A percentile compares a stretch with the other conserved stretches of the same genome.
These are phyloP conservation scores for Eidolon helvum DNA, from an alignment of 2,113 vertebrate genomes.

Conservation along the genomic window DNA sequence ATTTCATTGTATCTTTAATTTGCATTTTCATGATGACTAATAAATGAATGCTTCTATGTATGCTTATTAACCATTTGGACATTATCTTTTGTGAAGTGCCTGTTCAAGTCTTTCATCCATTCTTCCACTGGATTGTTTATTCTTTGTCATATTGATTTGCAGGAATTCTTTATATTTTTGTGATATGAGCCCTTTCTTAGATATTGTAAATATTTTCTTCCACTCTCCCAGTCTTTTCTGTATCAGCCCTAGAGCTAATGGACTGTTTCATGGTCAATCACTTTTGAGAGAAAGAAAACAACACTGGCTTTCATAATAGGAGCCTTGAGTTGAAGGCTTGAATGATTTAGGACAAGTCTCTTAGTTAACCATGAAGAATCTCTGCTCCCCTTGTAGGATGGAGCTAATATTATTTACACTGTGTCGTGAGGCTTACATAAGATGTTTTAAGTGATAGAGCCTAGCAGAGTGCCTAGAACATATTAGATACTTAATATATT, in stretches of 20 bases:
- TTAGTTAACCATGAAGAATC: not conserved
- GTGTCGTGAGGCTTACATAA: not conserved
- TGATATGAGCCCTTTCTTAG: not conserved
- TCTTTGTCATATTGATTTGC: slow-evolving; percentile 4
- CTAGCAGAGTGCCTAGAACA: not conserved
- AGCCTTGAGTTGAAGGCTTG: not conserved
- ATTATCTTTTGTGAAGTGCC: not conserved
- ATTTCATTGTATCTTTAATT: not conserved
- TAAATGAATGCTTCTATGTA: not conserved
- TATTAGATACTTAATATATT: not conserved
- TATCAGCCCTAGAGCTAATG: not conserved
- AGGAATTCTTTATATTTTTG: not conserved
- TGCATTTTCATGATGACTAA: not conserved
- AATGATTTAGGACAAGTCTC: not conserved
- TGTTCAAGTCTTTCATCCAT: not conserved
- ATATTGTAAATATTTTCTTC: not conserved
- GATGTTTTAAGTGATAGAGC: not conserved
- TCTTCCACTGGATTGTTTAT: slow-evolving; percentile 9
- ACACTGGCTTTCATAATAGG: not conserved
- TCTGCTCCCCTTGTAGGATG: not conserved
- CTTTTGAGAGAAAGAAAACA: not conserved
- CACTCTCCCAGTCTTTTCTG: not conserved
- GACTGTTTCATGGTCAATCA: not conserved
- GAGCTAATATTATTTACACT: not conserved
- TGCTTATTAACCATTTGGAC: not conserved